Conservation (phyloP, 2,113 vertebrate genomes). For the Xenus cinereus region DNA sequence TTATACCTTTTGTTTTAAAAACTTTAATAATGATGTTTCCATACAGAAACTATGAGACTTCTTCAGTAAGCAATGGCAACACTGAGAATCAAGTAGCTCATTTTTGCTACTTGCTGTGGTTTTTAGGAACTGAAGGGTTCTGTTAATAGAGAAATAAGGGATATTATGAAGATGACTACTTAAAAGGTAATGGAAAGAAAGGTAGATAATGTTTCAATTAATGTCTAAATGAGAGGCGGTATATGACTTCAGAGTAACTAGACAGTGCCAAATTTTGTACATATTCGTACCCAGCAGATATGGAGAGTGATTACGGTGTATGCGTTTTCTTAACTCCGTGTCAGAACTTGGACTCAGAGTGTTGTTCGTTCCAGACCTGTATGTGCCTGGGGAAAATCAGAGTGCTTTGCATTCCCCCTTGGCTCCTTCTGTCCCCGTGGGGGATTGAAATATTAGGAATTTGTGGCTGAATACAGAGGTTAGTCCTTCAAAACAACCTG, state of each 20-base stretch:
- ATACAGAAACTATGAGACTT: neutral
- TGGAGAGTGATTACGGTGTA: neutral
- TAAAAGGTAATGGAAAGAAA: neutral
- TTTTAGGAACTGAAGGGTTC: neutral
- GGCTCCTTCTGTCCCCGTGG: neutral
- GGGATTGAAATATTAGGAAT: neutral
- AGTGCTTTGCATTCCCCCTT: neutral
- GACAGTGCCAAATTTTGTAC: neutral
- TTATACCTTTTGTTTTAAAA: neutral
- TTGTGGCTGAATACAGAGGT: neutral
- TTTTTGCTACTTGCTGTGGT: neutral
- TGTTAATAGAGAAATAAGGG: neutral
- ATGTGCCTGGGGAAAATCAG: neutral
- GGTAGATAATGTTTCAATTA: neutral
- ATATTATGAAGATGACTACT: neutral
- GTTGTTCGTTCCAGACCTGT: neutral
- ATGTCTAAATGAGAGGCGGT: neutral
- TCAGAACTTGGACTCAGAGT: neutral
- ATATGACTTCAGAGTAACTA: neutral
- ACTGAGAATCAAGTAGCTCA: neutral
- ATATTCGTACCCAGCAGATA: neutral
- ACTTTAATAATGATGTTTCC: neutral
- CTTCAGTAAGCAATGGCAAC: neutral
- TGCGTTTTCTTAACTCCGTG: neutral
- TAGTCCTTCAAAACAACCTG: accelerated